phyloP scores from a whole-genome alignment of 1,140 invertebrate genomes.

The Alviniconcha marisindica region DNA sequence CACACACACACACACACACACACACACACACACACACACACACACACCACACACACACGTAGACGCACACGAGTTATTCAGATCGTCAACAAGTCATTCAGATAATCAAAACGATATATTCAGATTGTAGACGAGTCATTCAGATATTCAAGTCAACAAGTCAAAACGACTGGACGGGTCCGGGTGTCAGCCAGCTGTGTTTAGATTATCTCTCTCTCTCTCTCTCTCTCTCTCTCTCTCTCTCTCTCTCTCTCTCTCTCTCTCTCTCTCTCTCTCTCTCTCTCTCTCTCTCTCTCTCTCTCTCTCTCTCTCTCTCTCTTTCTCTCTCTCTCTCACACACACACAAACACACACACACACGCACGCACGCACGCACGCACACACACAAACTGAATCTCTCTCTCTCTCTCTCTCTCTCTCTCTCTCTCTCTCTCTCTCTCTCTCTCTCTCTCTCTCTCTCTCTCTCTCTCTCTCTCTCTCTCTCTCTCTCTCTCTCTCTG shows the following conservation, averaged over 20 bases:
- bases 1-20: too few relatives aligned
- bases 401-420: background rate
- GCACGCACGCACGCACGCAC: too few relatives aligned
- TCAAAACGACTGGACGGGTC: too few relatives aligned
- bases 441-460: background rate
- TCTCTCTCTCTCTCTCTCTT: background rate
- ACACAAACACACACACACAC: too few relatives aligned
- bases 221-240: slow-evolving; percentile 25
- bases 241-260: background rate
- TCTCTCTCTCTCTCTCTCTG: slow-evolving; percentile 3
- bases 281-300: background rate
- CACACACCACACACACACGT: too few relatives aligned
- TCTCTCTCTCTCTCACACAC: background rate
- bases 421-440: slow-evolving; percentile 1
- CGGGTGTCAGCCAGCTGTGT: too few relatives aligned
- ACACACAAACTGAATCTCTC: background rate
- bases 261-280: background rate
- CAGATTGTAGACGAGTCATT: too few relatives aligned
- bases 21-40: too few relatives aligned
- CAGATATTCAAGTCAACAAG: too few relatives aligned
- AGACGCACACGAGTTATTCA: too few relatives aligned
- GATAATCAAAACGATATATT: too few relatives aligned
- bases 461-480: background rate
- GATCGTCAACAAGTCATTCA: too few relatives aligned
- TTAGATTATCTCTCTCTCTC: slow-evolving; percentile 8